A percentile compares a stretch with the other conserved stretches of the same genome.
These are phyloP conservation scores for Chloropsis hardwickii DNA, from an alignment of 2,113 vertebrate genomes.

Conservation along the genomic window DNA sequence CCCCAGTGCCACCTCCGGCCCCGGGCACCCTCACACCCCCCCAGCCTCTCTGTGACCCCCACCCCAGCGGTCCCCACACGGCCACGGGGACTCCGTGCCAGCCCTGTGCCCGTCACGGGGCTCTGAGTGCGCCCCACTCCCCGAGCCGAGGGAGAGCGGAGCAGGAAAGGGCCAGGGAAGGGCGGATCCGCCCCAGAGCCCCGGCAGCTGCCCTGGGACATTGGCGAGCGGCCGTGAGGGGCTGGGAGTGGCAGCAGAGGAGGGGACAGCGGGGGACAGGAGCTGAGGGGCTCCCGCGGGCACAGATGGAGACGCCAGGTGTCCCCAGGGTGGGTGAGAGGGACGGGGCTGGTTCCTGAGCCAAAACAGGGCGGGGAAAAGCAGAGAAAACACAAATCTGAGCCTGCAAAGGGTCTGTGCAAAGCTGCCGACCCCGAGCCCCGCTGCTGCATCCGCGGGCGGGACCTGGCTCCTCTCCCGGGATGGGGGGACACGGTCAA, in stretches of 20 bases:
- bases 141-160: fast-evolving
- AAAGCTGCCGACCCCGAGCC: not conserved
- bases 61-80: fast-evolving
- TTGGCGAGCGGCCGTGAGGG: fast-evolving
- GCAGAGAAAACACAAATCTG: not conserved
- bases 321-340: not conserved
- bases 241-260: not conserved
- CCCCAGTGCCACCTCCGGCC: not conserved
- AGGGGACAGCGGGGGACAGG: not conserved
- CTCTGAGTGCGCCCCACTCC: not conserved
- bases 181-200: fast-evolving
- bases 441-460: fast-evolving
- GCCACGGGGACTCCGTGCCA: fast-evolving
- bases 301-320: not conserved
- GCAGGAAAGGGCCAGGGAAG: not conserved
- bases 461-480: fast-evolving
- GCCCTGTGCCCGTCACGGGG: not conserved
- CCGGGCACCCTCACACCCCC: not conserved
- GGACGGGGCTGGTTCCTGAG: not conserved
- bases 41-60: not conserved
- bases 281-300: not conserved
- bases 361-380: not conserved
- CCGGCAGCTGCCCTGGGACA: not conserved
- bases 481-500: not conserved
- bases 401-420: not conserved